A percentile compares a stretch with the other conserved stretches of the same genome.
Conservation (phyloP, 1,140 invertebrate genomes). For the Diachasma alloeum region DNA sequence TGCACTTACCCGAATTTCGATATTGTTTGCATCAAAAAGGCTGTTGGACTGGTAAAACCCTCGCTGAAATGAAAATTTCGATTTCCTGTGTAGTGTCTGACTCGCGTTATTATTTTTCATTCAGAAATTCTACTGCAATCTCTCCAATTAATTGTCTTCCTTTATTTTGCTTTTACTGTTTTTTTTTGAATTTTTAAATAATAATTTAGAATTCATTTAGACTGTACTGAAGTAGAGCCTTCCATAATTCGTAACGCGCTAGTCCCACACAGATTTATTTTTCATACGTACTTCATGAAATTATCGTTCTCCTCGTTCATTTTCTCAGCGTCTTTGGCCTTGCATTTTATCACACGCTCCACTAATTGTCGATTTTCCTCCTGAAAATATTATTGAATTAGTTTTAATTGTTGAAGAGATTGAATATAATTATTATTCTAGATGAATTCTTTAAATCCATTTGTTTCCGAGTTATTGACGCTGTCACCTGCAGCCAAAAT, state of each 20-base stretch:
- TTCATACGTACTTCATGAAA: constrained; percentile 79
- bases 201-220: neutral
- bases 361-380: constrained; percentile 90
- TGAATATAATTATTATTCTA: no score
- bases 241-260: constrained; percentile 23
- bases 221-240: constrained; percentile 8
- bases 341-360: constrained; percentile 87
- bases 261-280: neutral
- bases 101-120: neutral
- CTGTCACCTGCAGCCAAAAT: no score
- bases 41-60: constrained; percentile 72
- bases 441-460: no score
- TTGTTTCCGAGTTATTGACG: no score
- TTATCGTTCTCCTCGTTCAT: constrained; percentile 95
- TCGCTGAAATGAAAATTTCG: constrained; percentile 74
- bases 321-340: constrained; percentile 92
- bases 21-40: constrained; percentile 76
- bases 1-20: constrained; percentile 77
- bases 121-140: neutral
- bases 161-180: neutral
- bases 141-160: neutral
- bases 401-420: neutral
- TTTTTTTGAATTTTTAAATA: neutral
- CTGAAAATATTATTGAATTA: constrained; percentile 65
- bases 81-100: constrained; percentile 50